Conservation (phyloP, 2,113 vertebrate genomes). For the Hemibagrus wyckioides region DNA sequence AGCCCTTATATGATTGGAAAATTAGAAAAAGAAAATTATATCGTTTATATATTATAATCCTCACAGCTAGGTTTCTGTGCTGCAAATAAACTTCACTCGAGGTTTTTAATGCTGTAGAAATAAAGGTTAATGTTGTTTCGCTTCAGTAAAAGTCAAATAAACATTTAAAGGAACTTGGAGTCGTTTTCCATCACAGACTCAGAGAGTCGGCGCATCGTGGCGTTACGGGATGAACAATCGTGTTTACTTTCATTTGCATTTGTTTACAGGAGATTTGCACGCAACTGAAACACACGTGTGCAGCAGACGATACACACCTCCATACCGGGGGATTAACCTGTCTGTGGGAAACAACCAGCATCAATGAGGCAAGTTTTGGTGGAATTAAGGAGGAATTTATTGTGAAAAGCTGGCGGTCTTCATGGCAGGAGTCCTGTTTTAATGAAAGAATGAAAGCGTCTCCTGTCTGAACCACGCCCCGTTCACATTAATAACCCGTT, state of each 20-base stretch:
- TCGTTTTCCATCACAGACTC: not conserved
- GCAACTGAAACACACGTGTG: not conserved
- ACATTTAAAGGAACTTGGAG: not conserved
- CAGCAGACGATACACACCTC: not conserved
- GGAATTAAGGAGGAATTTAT: not conserved
- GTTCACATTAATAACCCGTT: conserved; percentile 13
- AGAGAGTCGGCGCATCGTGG: not conserved
- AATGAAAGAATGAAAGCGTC: not conserved
- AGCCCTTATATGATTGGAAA: not conserved
- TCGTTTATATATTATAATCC: no score
- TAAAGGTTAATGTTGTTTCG: no score
- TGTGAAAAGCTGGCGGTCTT: not conserved
- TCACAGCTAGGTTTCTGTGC: no score
- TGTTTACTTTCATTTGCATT: not conserved
- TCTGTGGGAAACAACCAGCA: conserved; percentile 6
- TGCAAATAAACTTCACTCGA: no score
- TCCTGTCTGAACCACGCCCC: conserved; percentile 19
- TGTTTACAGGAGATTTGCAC: not conserved
- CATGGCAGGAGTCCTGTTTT: not conserved
- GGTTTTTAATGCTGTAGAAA: no score
- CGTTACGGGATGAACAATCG: not conserved
- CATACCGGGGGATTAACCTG: not conserved
- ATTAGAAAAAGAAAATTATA: no score
- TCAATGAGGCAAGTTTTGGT: not conserved
- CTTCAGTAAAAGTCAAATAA: not conserved